These are phyloP conservation scores for Mus minutoides DNA, from an alignment of 2,797 vertebrate genomes.

Conservation along the genomic window DNA sequence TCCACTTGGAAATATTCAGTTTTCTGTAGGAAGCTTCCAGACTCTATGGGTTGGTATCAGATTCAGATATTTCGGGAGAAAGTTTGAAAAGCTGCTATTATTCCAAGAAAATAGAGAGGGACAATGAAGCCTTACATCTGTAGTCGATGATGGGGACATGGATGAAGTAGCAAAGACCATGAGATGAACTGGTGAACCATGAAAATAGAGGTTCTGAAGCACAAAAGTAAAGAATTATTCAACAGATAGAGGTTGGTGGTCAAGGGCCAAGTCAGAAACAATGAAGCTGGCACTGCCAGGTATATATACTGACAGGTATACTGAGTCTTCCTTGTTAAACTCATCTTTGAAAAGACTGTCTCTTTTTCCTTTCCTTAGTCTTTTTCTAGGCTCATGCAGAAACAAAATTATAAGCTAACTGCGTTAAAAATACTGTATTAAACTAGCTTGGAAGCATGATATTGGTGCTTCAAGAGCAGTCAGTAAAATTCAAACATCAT, in stretches of 20 bases:
- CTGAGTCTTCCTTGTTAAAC: background rate
- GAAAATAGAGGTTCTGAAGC: background rate
- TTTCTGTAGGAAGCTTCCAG: background rate
- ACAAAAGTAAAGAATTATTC: background rate
- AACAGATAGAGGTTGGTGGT: background rate
- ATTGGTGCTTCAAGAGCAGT: slow-evolving; percentile 34
- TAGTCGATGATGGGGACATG: background rate
- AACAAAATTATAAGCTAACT: slow-evolving; percentile 4
- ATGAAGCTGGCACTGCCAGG: background rate
- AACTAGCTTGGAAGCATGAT: slow-evolving; percentile 18
- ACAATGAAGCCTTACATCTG: background rate
- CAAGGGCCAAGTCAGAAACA: background rate
- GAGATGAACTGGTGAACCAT: background rate
- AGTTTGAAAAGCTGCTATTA: background rate
- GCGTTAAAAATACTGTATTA: slow-evolving; percentile 8
- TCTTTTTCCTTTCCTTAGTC: background rate
- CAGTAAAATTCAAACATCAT: slow-evolving; percentile 55
- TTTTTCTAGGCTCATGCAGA: background rate
- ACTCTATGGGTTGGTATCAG: background rate
- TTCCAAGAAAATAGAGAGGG: background rate
- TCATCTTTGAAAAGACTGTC: background rate
- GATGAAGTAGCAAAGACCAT: background rate
- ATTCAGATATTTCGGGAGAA: background rate
- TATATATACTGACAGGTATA: background rate
- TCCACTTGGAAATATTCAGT: background rate